phyloP scores from a whole-genome alignment of 2,113 vertebrate species.

The Asarcornis scutulata region DNA sequence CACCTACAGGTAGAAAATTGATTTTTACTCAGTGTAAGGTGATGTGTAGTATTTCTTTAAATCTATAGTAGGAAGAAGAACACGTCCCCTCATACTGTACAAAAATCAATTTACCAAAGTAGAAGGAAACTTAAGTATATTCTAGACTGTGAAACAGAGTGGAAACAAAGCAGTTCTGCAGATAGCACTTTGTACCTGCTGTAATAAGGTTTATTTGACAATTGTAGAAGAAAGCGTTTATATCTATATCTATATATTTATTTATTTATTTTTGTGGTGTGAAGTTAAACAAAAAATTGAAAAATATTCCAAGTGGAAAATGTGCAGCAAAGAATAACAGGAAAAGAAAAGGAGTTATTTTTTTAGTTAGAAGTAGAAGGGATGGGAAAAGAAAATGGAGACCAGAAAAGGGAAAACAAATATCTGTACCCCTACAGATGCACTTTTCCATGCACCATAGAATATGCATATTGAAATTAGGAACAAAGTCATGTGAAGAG shows the following conservation, averaged over 20 bases:
- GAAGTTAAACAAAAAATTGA: background rate
- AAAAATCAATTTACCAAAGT: constrained; percentile 56
- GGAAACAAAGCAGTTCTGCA: constrained; percentile 7
- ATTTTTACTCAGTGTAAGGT: constrained; percentile 53
- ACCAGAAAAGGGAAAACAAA: background rate
- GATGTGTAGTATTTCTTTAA: constrained; percentile 46
- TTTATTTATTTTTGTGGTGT: background rate
- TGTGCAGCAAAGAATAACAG: background rate
- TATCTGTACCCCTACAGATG: background rate
- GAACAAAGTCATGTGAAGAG: background rate
- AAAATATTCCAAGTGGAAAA: background rate
- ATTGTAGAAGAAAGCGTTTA: background rate
- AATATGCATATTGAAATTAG: background rate
- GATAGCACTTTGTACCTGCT: background rate
- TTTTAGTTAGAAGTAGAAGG: background rate
- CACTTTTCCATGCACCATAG: background rate
- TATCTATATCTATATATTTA: too few relatives aligned
- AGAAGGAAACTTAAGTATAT: background rate
- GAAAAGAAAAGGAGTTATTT: background rate
- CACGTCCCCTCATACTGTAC: background rate
- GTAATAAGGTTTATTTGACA: background rate
- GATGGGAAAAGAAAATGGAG: background rate
- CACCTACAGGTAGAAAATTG: constrained; percentile 35
- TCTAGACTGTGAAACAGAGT: constrained; percentile 22
- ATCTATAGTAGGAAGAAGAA: constrained; percentile 40